phyloP scores from a whole-genome alignment of 2,113 vertebrate genomes.

The Daboia siamensis region DNA sequence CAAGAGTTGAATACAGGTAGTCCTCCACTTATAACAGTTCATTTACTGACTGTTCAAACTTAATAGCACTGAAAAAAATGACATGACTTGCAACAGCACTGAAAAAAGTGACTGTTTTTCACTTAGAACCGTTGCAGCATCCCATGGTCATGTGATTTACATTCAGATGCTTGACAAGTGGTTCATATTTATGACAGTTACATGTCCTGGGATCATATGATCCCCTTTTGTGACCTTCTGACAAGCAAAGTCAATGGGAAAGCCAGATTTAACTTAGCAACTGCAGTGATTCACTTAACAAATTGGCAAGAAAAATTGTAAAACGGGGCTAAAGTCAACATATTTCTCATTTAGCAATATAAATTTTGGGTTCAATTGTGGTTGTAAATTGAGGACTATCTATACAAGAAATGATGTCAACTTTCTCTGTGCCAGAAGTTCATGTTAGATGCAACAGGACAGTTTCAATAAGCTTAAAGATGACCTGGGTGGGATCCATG shows the following conservation, averaged over 20 bases:
- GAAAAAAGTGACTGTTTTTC: neutral
- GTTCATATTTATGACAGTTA: neutral
- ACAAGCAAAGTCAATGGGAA: neutral
- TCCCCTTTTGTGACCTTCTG: neutral
- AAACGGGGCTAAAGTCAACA: neutral
- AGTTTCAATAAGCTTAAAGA: neutral
- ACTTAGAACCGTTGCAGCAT: neutral
- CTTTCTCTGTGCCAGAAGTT: neutral
- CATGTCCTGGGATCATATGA: neutral
- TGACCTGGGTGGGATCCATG: neutral
- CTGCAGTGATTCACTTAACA: neutral
- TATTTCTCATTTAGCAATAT: neutral
- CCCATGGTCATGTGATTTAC: neutral
- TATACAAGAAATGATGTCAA: neutral
- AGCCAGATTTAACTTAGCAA: neutral
- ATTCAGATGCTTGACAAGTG: neutral
- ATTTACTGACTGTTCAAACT: neutral
- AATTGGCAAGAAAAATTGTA: neutral
- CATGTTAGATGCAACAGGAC: neutral
- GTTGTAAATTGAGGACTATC: neutral
- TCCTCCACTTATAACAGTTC: neutral
- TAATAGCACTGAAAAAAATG: neutral
- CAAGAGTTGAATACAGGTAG: neutral
- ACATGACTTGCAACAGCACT: neutral
- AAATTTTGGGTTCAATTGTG: neutral